Evolutionary conservation across 2,113 vertebrate genomes (phyloP).

Genomic region (Sceloporus tristichus): DNA sequence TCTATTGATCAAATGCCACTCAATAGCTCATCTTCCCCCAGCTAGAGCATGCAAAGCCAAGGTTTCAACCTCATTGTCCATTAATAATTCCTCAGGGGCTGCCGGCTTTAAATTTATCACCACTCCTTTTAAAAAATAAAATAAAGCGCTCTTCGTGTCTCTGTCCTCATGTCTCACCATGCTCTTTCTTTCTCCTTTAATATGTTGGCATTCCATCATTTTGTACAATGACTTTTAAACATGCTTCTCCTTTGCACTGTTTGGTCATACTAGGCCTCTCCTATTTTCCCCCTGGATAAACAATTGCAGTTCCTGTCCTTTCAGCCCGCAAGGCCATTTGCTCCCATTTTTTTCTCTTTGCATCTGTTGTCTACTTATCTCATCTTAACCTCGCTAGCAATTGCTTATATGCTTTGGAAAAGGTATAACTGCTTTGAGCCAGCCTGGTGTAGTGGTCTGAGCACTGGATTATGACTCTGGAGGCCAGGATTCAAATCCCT

Average conservation of each 20-base stretch:
- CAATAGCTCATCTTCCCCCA: slow-evolving; percentile 53
- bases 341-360: neutral
- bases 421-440: neutral
- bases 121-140: slow-evolving; percentile 49
- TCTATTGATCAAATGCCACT: slow-evolving; percentile 61
- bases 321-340: neutral
- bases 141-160: slow-evolving; percentile 57
- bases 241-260: neutral
- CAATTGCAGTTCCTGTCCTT: neutral
- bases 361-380: neutral
- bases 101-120: slow-evolving; percentile 60
- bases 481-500: too few species aligned
- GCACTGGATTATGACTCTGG: too few species aligned
- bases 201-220: slow-evolving; percentile 32
- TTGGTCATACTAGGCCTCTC: neutral
- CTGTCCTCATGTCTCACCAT: neutral
- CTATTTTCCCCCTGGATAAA: neutral
- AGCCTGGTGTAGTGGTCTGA: too few species aligned
- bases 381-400: neutral
- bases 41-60: slow-evolving; percentile 69
- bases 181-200: slow-evolving; percentile 29
- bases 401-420: neutral
- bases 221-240: fast-evolving
- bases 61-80: slow-evolving; percentile 60
- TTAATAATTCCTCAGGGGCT: slow-evolving; percentile 71